Evolutionary conservation across 2,888 invertebrate genomes (phyloP).

Genomic region (Drosophila phalerata): DNA sequence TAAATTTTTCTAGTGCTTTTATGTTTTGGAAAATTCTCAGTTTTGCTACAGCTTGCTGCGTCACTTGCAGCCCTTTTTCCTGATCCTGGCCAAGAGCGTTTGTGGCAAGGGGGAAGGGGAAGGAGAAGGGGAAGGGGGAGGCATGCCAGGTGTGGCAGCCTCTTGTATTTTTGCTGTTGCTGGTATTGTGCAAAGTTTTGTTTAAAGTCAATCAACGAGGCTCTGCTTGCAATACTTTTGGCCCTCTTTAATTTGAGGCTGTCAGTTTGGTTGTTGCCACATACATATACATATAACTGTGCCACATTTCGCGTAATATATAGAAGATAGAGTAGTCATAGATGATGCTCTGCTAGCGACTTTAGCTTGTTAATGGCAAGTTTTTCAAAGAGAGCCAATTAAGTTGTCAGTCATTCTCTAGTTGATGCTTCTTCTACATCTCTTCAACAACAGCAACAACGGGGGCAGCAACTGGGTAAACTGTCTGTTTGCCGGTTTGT

Average conservation of each 20-base stretch:
- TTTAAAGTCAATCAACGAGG: constrained; percentile 66
- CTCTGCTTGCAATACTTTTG: constrained; percentile 38
- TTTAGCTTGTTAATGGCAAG: constrained; percentile 71
- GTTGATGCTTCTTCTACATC: constrained; percentile 41
- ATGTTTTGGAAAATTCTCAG: constrained; percentile 42
- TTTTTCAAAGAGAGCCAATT: constrained; percentile 81
- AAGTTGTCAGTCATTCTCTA: constrained; percentile 82
- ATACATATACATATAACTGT: constrained; percentile 8
- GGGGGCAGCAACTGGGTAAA: constrained; percentile 29
- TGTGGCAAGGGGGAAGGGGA: not conserved
- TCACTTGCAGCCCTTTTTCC: constrained; percentile 66
- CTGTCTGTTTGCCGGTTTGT: constrained; percentile 23
- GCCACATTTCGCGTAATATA: constrained; percentile 5
- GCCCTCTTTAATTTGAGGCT: constrained; percentile 56
- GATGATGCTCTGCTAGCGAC: constrained; percentile 33
- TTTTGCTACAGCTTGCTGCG: constrained; percentile 39
- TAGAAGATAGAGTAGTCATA: not conserved
- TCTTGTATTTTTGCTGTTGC: constrained; percentile 27
- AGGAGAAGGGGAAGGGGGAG: not conserved
- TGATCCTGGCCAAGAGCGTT: constrained; percentile 22
- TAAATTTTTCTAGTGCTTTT: constrained; percentile 70
- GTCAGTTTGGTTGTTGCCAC: constrained; percentile 39
- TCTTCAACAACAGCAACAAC: constrained; percentile 21
- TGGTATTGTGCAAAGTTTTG: constrained; percentile 62
- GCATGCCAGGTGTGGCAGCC: constrained; percentile 27